phyloP scores from a whole-genome alignment of 2,888 invertebrate genomes.

The Ophion slaviceki region DNA sequence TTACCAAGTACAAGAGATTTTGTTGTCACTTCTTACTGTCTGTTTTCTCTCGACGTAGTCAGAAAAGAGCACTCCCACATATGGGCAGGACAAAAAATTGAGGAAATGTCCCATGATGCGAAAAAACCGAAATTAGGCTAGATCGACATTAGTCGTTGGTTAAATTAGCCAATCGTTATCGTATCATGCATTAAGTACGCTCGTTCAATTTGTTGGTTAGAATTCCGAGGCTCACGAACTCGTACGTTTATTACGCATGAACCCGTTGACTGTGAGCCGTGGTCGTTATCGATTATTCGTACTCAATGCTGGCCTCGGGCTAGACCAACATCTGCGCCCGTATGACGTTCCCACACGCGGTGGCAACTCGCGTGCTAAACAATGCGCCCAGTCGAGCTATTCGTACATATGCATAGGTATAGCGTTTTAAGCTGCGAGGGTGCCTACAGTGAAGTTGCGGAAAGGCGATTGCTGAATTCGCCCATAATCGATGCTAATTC shows the following conservation, averaged over 20 bases:
- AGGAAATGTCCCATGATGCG: too few species aligned
- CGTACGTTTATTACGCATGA: conserved; percentile 27
- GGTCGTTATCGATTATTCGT: conserved; percentile 65
- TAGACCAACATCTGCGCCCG: conserved; percentile 73
- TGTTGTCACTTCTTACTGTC: too few species aligned
- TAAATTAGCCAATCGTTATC: not conserved
- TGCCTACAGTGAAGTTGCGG: conserved; percentile 18
- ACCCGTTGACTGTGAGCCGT: conserved; percentile 48
- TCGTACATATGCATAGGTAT: conserved; percentile 10
- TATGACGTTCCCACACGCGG: conserved; percentile 69
- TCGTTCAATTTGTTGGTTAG: conserved; percentile 9
- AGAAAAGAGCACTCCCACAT: too few species aligned
- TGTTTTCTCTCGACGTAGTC: too few species aligned
- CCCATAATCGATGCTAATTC: not conserved
- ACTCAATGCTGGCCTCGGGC: conserved; percentile 47
- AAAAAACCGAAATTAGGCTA: conserved; percentile 4
- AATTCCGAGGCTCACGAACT: conserved; percentile 24
- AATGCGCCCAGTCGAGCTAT: conserved; percentile 66
- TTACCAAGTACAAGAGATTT: too few species aligned
- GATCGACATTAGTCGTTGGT: conserved; percentile 13
- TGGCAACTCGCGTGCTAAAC: conserved; percentile 69
- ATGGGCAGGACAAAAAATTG: not conserved
- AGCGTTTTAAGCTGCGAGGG: conserved; percentile 32
- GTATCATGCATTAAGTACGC: not conserved
- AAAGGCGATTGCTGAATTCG: conserved; percentile 22